A percentile compares a stretch with the other conserved stretches of the same genome.
These are phyloP conservation scores for Aelia acuminata DNA, from an alignment of 2,888 invertebrate genomes.

Conservation along the genomic window DNA sequence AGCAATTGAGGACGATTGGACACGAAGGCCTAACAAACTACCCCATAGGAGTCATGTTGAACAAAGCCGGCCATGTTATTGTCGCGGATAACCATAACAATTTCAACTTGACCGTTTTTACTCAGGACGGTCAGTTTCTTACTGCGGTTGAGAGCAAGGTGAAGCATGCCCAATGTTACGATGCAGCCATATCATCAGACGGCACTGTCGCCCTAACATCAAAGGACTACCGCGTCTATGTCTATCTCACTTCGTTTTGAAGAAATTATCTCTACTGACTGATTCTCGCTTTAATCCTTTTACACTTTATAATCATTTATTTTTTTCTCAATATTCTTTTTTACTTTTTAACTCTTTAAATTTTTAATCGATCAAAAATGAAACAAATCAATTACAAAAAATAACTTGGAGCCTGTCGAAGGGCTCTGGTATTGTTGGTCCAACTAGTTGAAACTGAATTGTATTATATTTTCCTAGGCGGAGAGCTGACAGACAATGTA, in stretches of 20 bases:
- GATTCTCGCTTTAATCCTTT: slow-evolving; percentile 59
- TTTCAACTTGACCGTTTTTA: slow-evolving; percentile 99
- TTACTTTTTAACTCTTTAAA: slow-evolving; percentile 38
- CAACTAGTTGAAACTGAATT: slow-evolving; percentile 53
- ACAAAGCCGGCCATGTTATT: slow-evolving; percentile 94
- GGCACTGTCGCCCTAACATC: slow-evolving; percentile 98
- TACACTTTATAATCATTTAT: slow-evolving; percentile 55
- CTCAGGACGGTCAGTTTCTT: slow-evolving; percentile 95
- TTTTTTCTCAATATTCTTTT: slow-evolving; percentile 46
- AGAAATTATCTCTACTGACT: slow-evolving; percentile 54
- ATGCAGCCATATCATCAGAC: slow-evolving; percentile 98
- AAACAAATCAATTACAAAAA: slow-evolving; percentile 33
- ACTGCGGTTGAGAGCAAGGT: slow-evolving; percentile 98
- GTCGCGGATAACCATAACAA: slow-evolving; percentile 99
- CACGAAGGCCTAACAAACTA: slow-evolving; percentile 99
- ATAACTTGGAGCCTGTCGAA: not conserved
- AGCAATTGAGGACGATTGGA: slow-evolving; percentile 96
- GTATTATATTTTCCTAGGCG: slow-evolving; percentile 55
- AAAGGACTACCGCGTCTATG: slow-evolving; percentile 99
- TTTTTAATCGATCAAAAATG: slow-evolving; percentile 51
- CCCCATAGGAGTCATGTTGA: slow-evolving; percentile 99
- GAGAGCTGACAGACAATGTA: slow-evolving; percentile 52
- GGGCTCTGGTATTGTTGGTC: slow-evolving; percentile 57
- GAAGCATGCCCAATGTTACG: slow-evolving; percentile 99
- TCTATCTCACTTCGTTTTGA: slow-evolving; percentile 88